These are phyloP conservation scores for Aporophyla nigra DNA, from an alignment of 2,888 invertebrate species.

Conservation along the genomic window DNA sequence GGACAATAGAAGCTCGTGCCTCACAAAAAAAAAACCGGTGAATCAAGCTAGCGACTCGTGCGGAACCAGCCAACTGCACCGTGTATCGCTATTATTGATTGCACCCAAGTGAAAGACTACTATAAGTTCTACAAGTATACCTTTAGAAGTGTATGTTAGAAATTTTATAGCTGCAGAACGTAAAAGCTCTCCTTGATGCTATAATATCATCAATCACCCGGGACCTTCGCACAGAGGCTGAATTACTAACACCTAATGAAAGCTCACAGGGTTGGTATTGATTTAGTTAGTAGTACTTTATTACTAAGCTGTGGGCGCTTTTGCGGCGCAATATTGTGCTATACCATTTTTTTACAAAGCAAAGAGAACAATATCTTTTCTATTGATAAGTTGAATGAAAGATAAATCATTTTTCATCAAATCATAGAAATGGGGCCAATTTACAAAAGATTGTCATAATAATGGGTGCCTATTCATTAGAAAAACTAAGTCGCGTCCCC, in stretches of 20 bases:
- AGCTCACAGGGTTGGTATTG: constrained; percentile 56
- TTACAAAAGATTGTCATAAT: constrained; percentile 39
- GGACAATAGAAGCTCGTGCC: constrained; percentile 48
- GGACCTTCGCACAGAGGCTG: constrained; percentile 40
- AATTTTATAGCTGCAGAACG: constrained; percentile 43
- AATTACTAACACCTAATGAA: constrained; percentile 51
- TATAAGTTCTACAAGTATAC: not conserved
- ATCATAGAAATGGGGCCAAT: constrained; percentile 20
- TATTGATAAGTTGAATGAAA: constrained; percentile 3
- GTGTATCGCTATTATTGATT: constrained; percentile 46
- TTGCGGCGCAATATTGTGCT: constrained; percentile 10
- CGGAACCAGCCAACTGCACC: constrained; percentile 38
- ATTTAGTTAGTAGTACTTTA: constrained; percentile 50
- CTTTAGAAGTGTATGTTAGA: constrained; percentile 5
- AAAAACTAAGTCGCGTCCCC: constrained; percentile 52
- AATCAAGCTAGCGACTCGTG: constrained; percentile 32
- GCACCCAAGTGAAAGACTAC: constrained; percentile 25
- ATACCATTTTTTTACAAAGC: constrained; percentile 3
- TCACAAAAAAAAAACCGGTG: constrained; percentile 37
- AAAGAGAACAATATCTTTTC: not conserved
- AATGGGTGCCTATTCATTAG: constrained; percentile 44
- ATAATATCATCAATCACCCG: constrained; percentile 56
- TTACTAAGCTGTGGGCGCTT: constrained; percentile 13
- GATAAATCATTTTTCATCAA: constrained; percentile 25
- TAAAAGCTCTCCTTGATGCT: constrained; percentile 44